Evolutionary conservation across 2,888 invertebrate species (phyloP).

Genomic region (Apodemia mormo): DNA sequence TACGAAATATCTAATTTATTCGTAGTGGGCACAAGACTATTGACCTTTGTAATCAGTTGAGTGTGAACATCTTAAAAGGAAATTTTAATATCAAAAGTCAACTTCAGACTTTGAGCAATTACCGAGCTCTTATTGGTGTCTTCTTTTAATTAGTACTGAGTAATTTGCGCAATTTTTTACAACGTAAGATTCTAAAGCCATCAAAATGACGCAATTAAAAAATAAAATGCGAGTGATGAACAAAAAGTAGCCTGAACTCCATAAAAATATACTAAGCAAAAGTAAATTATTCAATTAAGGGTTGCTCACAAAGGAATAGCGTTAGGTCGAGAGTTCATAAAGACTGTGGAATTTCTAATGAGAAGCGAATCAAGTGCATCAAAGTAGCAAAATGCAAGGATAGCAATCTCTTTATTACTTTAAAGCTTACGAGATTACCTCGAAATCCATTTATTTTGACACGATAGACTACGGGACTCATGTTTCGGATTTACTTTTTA

Average conservation of each 20-base stretch:
- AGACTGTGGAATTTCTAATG: slow-evolving; percentile 28
- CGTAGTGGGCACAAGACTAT: no score
- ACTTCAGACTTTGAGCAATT: slow-evolving; percentile 65
- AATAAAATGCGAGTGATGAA: background rate
- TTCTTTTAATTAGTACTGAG: slow-evolving; percentile 72
- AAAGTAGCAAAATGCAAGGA: slow-evolving; percentile 12
- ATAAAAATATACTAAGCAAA: slow-evolving; percentile 2
- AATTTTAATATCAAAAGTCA: background rate
- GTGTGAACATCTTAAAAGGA: background rate
- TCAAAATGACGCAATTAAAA: background rate
- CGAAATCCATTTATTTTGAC: background rate
- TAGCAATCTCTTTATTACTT: slow-evolving; percentile 14
- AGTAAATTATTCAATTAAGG: slow-evolving; percentile 22
- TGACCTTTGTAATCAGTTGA: background rate
- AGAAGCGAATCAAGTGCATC: slow-evolving; percentile 22
- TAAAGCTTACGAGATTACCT: slow-evolving; percentile 13
- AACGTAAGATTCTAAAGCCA: slow-evolving; percentile 19
- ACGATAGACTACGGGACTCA: no score
- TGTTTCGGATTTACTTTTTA: background rate
- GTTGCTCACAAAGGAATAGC: slow-evolving; percentile 22
- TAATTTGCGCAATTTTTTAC: slow-evolving; percentile 39
- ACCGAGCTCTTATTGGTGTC: slow-evolving; percentile 66
- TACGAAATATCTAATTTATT: no score
- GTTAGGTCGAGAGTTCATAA: slow-evolving; percentile 21
- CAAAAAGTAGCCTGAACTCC: slow-evolving; percentile 2